phyloP scores from a whole-genome alignment of 2,888 invertebrate species.

The Acheta domesticus region DNA sequence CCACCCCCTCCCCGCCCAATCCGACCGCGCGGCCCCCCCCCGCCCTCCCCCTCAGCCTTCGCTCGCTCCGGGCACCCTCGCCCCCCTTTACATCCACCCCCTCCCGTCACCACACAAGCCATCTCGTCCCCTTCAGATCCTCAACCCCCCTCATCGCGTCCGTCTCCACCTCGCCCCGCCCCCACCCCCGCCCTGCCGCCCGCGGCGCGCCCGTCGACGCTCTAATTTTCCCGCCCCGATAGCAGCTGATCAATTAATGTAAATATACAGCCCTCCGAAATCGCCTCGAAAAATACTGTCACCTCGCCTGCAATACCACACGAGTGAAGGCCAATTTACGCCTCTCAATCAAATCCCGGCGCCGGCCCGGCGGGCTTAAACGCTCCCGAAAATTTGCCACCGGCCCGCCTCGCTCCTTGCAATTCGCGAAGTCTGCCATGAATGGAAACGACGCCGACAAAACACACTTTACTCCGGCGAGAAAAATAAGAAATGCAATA shows the following conservation, averaged over 20 bases:
- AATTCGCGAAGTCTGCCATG: too few relatives aligned
- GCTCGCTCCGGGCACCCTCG: background rate
- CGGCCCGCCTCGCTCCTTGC: too few relatives aligned
- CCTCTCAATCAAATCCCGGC: background rate
- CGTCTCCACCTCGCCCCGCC: background rate
- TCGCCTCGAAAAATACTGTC: background rate
- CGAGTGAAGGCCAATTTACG: background rate
- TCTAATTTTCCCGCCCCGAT: background rate
- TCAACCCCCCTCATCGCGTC: background rate
- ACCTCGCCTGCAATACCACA: slow-evolving; percentile 2
- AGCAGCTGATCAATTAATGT: background rate
- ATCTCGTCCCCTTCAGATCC: background rate
- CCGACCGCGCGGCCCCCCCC: background rate
- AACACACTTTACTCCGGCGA: too few relatives aligned
- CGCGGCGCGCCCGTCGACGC: background rate
- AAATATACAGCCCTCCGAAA: background rate
- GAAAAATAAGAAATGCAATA: too few relatives aligned
- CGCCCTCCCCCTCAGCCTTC: background rate
- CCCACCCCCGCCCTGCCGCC: background rate
- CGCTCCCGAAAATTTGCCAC: too few relatives aligned
- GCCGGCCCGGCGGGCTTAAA: background rate
- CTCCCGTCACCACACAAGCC: background rate
- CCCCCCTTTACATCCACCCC: too few relatives aligned
- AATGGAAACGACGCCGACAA: too few relatives aligned
- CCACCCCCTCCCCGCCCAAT: background rate